Percentiles rank a stretch among this genome's conserved stretches.
These are phyloP conservation scores for Paradoxurus hermaphroditus DNA, from an alignment of 2,113 vertebrate species.

Conservation along the genomic window DNA sequence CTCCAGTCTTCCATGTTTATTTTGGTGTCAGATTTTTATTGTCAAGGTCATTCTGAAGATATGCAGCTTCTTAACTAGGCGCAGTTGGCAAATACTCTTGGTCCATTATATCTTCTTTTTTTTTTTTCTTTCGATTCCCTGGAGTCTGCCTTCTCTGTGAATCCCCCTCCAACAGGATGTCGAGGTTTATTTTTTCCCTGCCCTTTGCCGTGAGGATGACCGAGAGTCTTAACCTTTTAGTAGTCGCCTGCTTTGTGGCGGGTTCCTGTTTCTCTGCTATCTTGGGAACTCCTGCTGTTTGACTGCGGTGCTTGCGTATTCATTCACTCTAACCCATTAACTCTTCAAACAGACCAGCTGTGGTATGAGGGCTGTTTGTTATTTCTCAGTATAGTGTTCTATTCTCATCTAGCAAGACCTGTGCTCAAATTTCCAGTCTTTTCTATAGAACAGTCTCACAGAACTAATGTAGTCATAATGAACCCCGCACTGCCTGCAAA, in stretches of 20 bases:
- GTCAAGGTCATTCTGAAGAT: conserved; percentile 46
- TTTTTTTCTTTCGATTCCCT: not conserved
- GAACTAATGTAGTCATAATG: not conserved
- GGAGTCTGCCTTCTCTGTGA: conserved; percentile 34
- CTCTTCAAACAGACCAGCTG: not conserved
- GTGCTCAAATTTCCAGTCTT: not conserved
- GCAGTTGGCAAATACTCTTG: not conserved
- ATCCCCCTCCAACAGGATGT: conserved; percentile 50
- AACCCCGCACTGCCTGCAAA: not conserved
- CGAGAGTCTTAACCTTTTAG: conserved; percentile 39
- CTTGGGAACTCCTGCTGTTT: conserved; percentile 40
- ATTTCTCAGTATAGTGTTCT: not conserved
- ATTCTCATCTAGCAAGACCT: not conserved
- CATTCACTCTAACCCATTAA: not conserved
- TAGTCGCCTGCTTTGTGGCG: not conserved
- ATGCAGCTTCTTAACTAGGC: not conserved
- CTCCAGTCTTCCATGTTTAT: not conserved
- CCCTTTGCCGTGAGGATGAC: not conserved
- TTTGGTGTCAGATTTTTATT: not conserved
- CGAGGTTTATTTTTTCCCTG: conserved; percentile 52
- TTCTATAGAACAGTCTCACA: not conserved
- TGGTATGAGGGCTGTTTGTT: not conserved
- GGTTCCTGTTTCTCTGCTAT: conserved; percentile 51
- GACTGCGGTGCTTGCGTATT: not conserved
- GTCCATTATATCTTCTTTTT: not conserved